Evolutionary conservation across 2,797 vertebrate genomes (phyloP).

Genomic region (Petrocephalus schoutedeni): DNA sequence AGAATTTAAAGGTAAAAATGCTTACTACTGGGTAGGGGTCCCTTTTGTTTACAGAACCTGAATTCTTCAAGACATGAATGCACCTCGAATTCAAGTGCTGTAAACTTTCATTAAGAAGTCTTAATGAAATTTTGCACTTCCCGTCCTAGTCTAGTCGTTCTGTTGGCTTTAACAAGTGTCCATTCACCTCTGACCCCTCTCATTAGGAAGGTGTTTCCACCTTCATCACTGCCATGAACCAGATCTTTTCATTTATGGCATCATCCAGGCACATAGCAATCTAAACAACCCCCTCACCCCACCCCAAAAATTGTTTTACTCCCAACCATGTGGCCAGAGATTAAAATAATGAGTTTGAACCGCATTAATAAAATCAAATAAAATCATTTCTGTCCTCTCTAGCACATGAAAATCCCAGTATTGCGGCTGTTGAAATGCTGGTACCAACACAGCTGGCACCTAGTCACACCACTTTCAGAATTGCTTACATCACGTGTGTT

Average conservation of each 20-base stretch:
- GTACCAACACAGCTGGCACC: background rate
- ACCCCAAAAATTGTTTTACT: background rate
- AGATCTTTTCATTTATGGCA: background rate
- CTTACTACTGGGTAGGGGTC: background rate
- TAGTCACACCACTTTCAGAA: background rate
- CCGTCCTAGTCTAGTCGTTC: background rate
- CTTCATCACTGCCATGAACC: background rate
- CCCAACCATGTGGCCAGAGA: background rate
- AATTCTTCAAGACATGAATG: background rate
- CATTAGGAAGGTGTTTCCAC: background rate
- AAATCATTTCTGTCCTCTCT: background rate
- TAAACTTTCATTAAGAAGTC: background rate
- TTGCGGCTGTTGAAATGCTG: background rate
- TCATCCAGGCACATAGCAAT: background rate
- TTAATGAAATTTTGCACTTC: background rate
- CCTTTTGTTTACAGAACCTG: background rate
- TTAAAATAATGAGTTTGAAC: background rate
- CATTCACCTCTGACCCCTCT: background rate
- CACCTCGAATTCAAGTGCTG: background rate
- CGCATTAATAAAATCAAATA: background rate
- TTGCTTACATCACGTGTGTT: background rate
- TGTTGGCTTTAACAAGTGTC: background rate
- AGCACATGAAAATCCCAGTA: background rate
- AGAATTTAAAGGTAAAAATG: no score
- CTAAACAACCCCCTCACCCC: background rate